Evolutionary conservation across 2,797 vertebrate species (phyloP).

Genomic region (Gobio occitaniae): DNA sequence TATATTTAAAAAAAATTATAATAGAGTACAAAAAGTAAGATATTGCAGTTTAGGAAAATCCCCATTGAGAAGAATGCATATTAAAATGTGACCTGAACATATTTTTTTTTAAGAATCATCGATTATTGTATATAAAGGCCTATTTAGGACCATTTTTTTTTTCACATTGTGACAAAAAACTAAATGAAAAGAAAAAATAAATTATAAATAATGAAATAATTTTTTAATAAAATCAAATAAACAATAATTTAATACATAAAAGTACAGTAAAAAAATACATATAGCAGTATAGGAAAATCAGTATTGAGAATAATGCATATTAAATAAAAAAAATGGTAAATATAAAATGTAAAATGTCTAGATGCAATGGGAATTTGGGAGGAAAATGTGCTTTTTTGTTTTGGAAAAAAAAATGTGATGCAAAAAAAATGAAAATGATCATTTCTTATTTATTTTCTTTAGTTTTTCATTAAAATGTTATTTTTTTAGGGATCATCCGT

Average conservation of each 20-base stretch:
- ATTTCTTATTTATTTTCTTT: background rate
- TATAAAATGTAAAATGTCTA: background rate
- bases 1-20: background rate
- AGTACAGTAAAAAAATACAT: too few relatives aligned
- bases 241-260: too few relatives aligned
- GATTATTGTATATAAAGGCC: too few relatives aligned
- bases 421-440: background rate
- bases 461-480: background rate
- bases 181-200: too few relatives aligned
- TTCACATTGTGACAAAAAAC: too few relatives aligned
- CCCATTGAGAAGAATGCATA: background rate
- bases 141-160: too few relatives aligned
- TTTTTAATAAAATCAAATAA: too few relatives aligned
- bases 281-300: background rate
- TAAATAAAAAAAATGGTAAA: background rate
- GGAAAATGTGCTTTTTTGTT: background rate
- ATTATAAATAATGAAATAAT: too few relatives aligned
- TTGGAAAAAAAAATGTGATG: background rate
- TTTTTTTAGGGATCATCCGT: background rate
- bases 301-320: background rate
- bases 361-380: background rate
- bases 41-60: background rate
- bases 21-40: too few relatives aligned
- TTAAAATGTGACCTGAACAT: too few relatives aligned
- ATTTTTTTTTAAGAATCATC: too few relatives aligned